A percentile compares a stretch with the other conserved stretches of the same genome.
Conservation (phyloP, 1,140 invertebrate genomes). For the Gryllus bimaculatus region DNA sequence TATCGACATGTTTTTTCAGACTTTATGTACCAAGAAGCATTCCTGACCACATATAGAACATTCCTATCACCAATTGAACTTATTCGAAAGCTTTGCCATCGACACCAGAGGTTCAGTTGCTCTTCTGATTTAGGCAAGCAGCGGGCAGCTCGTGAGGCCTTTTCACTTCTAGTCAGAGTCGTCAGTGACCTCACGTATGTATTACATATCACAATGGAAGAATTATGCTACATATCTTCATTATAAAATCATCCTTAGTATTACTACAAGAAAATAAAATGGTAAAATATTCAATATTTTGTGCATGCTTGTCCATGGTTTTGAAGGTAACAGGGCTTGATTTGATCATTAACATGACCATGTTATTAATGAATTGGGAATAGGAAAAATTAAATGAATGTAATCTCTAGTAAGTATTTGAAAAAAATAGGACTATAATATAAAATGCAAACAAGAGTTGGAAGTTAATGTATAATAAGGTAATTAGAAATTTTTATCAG, state of each 20-base stretch:
- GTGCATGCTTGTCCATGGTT: neutral
- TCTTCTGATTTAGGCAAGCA: constrained; percentile 60
- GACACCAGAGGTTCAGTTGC: constrained; percentile 75
- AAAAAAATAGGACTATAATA: neutral
- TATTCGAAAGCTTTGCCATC: constrained; percentile 75
- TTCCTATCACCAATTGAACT: constrained; percentile 83
- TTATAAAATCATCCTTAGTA: no score
- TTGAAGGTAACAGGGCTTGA: no score
- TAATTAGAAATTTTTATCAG: neutral
- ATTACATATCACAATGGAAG: neutral
- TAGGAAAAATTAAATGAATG: no score
- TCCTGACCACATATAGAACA: constrained; percentile 91
- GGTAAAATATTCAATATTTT: neutral
- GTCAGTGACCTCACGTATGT: constrained; percentile 88
- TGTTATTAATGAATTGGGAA: no score
- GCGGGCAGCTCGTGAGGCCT: constrained; percentile 73
- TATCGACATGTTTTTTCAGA: constrained; percentile 44
- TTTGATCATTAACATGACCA: no score
- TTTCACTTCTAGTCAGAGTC: constrained; percentile 81
- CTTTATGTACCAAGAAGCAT: constrained; percentile 92
- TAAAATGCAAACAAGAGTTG: neutral
- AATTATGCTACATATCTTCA: neutral
- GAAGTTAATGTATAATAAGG: neutral
- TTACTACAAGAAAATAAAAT: neutral
- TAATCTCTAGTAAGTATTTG: no score